These are phyloP conservation scores for Drosophila macrothrix DNA, from an alignment of 2,888 invertebrate genomes.

Conservation along the genomic window DNA sequence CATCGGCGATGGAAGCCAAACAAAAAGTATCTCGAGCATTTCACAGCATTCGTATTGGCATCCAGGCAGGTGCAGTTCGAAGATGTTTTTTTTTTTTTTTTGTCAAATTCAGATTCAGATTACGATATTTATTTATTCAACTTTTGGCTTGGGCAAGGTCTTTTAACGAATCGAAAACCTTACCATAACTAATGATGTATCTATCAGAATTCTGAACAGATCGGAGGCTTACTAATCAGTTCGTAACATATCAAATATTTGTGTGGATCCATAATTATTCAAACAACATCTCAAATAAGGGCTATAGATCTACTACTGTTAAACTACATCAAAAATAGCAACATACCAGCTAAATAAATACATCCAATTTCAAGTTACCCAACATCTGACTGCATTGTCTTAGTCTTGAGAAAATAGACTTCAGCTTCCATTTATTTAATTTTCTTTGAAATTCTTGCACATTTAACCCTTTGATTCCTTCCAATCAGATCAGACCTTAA, in stretches of 20 bases:
- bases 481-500: conserved; percentile 17
- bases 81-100: neutral
- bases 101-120: neutral
- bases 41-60: conserved; percentile 56
- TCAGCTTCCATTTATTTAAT: neutral
- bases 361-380: neutral
- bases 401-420: neutral
- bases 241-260: neutral
- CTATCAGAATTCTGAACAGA: neutral
- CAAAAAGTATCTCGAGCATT: conserved; percentile 45
- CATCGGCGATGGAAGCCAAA: neutral
- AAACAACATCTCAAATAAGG: neutral
- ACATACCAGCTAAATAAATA: neutral
- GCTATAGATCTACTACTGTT: neutral
- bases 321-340: neutral
- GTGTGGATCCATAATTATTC: neutral
- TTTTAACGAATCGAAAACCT: neutral
- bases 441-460: neutral
- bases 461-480: neutral
- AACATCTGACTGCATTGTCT: neutral
- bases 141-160: neutral
- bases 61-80: conserved; percentile 57
- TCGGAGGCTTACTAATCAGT: neutral
- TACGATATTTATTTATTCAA: neutral
- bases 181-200: neutral